Evolutionary conservation across 2,113 vertebrate genomes (phyloP).

Genomic region (Rhynchopsitta pachyrhyncha): DNA sequence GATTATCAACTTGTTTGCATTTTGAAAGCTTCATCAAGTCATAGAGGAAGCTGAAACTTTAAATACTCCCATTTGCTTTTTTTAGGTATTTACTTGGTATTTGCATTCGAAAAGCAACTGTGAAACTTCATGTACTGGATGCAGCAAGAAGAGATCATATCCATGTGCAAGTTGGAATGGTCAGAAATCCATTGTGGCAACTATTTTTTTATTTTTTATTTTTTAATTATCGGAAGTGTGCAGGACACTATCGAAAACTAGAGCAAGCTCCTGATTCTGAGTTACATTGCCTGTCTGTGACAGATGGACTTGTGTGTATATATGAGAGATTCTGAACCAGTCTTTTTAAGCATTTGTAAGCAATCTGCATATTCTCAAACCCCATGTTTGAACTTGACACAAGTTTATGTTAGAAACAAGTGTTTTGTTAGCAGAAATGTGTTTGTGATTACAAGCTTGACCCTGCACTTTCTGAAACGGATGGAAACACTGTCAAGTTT

Average conservation of each 20-base stretch:
- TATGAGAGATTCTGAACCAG: slow-evolving; percentile 60
- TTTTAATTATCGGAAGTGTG: slow-evolving; percentile 60
- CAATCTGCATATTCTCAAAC: slow-evolving; percentile 43
- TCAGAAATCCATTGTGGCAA: slow-evolving; percentile 59
- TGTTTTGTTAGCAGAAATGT: slow-evolving; percentile 1
- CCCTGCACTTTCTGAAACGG: not conserved
- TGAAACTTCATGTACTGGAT: slow-evolving; percentile 9
- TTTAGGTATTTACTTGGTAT: slow-evolving; percentile 95
- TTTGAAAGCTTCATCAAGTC: not conserved
- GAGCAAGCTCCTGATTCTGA: slow-evolving; percentile 57
- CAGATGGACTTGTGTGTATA: slow-evolving; percentile 68
- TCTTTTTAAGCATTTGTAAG: slow-evolving; percentile 71
- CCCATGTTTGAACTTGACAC: slow-evolving; percentile 4
- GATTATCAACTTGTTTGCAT: not conserved
- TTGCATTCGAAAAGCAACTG: slow-evolving; percentile 90
- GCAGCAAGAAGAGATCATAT: slow-evolving; percentile 22
- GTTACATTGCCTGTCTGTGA: slow-evolving; percentile 75
- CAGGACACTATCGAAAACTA: slow-evolving; percentile 63
- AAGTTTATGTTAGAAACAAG: slow-evolving; percentile 1
- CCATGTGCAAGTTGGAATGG: slow-evolving; percentile 14
- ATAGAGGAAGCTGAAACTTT: not conserved
- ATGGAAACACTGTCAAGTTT: not conserved
- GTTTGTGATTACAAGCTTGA: slow-evolving; percentile 7
- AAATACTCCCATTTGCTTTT: not conserved
- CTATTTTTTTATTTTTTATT: slow-evolving; percentile 72